A percentile compares a stretch with the other conserved stretches of the same genome.
These are phyloP conservation scores for Scolopax bukidnonensis DNA, from an alignment of 2,797 vertebrate genomes.

Conservation along the genomic window DNA sequence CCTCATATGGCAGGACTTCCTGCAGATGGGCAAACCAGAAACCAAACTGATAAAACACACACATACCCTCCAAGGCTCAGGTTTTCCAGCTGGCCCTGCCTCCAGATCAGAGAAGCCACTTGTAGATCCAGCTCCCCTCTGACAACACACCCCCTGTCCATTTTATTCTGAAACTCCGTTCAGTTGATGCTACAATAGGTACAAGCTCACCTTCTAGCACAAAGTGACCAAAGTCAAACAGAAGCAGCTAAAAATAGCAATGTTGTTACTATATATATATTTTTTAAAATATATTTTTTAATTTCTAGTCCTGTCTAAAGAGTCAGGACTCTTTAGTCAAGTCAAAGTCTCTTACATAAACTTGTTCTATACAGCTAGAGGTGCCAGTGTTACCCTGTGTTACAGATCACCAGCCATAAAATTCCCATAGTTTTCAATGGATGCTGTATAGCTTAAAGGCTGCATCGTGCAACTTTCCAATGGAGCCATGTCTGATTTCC, in stretches of 20 bases:
- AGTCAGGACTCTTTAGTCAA: too few species aligned
- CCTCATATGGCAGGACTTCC: neutral
- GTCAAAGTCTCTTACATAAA: neutral
- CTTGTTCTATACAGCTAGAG: neutral
- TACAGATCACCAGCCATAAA: neutral
- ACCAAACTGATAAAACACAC: neutral
- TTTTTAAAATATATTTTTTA: neutral
- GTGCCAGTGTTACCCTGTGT: neutral
- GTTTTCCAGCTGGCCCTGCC: neutral
- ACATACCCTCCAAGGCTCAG: neutral
- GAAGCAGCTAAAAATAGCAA: neutral
- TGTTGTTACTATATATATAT: neutral
- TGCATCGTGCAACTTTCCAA: accelerated
- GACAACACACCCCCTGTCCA: neutral
- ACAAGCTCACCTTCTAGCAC: neutral
- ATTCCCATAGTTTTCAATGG: neutral
- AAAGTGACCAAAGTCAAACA: neutral
- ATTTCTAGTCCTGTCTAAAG: neutral
- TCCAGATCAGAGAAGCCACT: neutral
- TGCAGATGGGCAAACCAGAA: neutral
- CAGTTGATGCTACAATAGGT: neutral
- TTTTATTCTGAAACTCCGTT: neutral
- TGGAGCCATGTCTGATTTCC: neutral
- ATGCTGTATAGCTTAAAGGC: neutral
- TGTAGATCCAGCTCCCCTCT: neutral